phyloP scores from a whole-genome alignment of 1,140 invertebrate genomes.

The Drosophila punjabiensis region DNA sequence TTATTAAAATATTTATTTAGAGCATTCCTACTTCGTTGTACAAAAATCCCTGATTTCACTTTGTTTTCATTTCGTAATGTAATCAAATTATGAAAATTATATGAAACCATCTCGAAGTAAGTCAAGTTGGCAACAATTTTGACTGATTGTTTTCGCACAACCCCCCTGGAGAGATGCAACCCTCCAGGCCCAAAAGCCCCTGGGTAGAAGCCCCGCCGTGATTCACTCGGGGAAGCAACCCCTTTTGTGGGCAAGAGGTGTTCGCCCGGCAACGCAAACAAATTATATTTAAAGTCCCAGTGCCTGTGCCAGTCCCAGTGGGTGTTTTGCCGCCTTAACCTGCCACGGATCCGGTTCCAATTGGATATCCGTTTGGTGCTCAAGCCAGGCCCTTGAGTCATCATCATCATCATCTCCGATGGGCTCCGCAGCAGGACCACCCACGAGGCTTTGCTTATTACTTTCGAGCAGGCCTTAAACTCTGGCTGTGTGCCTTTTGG shows the following conservation, averaged over 20 bases:
- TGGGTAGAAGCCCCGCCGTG: conserved; percentile 47
- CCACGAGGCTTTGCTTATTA: conserved; percentile 76
- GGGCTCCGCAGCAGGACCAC: conserved; percentile 46
- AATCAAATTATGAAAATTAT: conserved; percentile 84
- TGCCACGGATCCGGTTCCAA: conserved; percentile 62
- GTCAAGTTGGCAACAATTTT: conserved; percentile 80
- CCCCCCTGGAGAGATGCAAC: conserved; percentile 19
- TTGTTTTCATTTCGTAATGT: conserved; percentile 71
- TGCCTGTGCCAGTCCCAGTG: conserved; percentile 62
- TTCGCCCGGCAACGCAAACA: conserved; percentile 57
- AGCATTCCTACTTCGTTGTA: conserved; percentile 25
- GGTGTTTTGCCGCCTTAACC: conserved; percentile 41
- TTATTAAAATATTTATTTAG: conserved; percentile 13
- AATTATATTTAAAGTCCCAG: conserved; percentile 79
- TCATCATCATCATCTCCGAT: conserved; percentile 34
- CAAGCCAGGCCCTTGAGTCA: conserved; percentile 46
- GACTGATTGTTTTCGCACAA: conserved; percentile 78
- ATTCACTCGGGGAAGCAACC: conserved; percentile 68
- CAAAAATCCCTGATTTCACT: background rate
- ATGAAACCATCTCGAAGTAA: conserved; percentile 67
- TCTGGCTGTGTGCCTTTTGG: conserved; percentile 37
- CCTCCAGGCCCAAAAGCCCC: background rate
- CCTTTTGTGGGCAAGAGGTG: conserved; percentile 54
- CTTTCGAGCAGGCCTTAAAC: conserved; percentile 67
- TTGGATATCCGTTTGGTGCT: conserved; percentile 66